Percentiles rank a stretch among this genome's conserved stretches.
phyloP scores from a whole-genome alignment of 30 jellyfish, hydroid and myxozoan genomes.

The Clytia hemisphaerica region DNA sequence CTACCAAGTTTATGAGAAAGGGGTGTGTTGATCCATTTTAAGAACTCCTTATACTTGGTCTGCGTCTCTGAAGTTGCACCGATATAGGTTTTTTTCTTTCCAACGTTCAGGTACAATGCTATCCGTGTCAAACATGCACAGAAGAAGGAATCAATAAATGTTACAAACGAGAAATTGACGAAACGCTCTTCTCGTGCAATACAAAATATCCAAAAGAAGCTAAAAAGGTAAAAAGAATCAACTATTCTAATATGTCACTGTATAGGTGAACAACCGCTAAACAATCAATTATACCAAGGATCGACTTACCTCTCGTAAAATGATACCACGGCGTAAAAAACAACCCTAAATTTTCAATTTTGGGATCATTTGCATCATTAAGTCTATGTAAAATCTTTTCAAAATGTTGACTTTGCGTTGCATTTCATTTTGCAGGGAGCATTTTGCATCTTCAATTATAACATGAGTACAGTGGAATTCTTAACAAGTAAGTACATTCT shows the following conservation, averaged over 20 bases:
- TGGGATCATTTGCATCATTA: not conserved
- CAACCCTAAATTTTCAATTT: no score
- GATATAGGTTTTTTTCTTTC: no score
- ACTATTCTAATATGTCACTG: no score
- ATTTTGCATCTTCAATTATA: constrained; percentile 70
- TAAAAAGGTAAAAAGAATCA: constrained; percentile 10
- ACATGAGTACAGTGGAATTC: constrained; percentile 57
- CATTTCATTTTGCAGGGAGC: constrained; percentile 58
- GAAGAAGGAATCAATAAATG: constrained; percentile 28
- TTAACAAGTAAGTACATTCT: constrained; percentile 51
- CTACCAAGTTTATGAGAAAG: no score
- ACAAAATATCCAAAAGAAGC: constrained; percentile 15
- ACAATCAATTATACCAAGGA: no score
- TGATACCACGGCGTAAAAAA: no score
- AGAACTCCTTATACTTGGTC: no score
- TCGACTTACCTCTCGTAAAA: no score
- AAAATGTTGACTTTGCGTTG: not conserved
- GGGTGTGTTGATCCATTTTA: no score
- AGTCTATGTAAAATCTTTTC: not conserved
- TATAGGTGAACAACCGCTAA: no score
- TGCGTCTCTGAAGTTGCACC: no score
- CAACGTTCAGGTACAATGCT: constrained; percentile 54
- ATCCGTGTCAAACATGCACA: constrained; percentile 37
- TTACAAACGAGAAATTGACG: constrained; percentile 2
- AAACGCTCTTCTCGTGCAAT: constrained; percentile 34